phyloP scores from a whole-genome alignment of 92 coral and sea anemone species.

The Epizoanthus scotinus region DNA sequence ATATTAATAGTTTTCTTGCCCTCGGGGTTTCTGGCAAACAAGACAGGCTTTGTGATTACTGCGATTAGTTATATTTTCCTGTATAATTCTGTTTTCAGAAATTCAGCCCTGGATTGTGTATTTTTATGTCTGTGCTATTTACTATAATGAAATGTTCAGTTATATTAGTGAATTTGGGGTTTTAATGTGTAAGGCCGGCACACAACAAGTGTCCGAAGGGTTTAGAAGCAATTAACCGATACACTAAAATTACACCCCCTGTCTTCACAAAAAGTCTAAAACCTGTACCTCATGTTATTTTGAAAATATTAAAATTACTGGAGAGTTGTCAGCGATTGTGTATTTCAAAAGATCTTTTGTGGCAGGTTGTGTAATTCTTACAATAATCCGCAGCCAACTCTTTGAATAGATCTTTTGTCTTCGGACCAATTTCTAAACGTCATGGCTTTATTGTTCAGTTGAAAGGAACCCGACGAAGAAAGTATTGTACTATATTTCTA shows the following conservation, averaged over 20 bases:
- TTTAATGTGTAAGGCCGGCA: too few relatives aligned
- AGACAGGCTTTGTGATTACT: slow-evolving; percentile 11
- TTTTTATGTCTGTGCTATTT: slow-evolving; percentile 3
- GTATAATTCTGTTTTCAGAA: background rate
- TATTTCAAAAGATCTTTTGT: slow-evolving; percentile 15
- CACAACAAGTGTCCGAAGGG: too few relatives aligned
- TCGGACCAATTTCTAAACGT: too few relatives aligned
- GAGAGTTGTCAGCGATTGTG: slow-evolving; percentile 1
- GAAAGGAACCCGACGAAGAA: too few relatives aligned
- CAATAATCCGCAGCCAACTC: background rate
- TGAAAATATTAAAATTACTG: background rate
- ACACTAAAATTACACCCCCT: background rate
- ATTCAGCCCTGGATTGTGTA: background rate
- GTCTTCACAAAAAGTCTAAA: background rate
- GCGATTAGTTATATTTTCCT: slow-evolving; percentile 6
- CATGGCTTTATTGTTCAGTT: too few relatives aligned
- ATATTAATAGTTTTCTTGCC: background rate
- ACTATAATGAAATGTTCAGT: background rate
- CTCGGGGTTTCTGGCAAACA: slow-evolving; percentile 4
- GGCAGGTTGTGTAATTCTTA: slow-evolving; percentile 20
- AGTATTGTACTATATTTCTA: too few relatives aligned
- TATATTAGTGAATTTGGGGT: too few relatives aligned
- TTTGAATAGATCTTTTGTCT: slow-evolving; percentile 1
- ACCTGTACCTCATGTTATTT: background rate
- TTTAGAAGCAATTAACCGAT: background rate